Percentiles rank a stretch among this genome's conserved stretches.
Evolutionary conservation across 2,797 vertebrate genomes (phyloP).

Genomic region (Echiichthys vipera): DNA sequence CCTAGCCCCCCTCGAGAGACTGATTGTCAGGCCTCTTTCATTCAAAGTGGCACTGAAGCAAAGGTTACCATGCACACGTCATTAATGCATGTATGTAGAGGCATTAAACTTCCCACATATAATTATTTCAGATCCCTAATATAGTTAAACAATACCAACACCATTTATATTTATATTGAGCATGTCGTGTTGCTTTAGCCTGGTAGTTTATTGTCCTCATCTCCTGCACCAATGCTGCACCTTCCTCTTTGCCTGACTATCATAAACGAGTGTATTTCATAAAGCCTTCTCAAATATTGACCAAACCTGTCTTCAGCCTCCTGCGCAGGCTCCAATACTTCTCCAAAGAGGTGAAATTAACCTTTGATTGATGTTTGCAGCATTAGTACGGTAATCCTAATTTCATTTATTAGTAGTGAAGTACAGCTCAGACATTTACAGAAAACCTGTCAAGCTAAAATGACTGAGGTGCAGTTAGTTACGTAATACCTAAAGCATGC

Average conservation of each 20-base stretch:
- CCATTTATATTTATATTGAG: constrained; percentile 33
- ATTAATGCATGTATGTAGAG: constrained; percentile 5
- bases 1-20: constrained; percentile 49
- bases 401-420: background rate
- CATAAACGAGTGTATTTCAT: constrained; percentile 78
- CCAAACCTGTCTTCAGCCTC: constrained; percentile 54
- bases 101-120: background rate
- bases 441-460: constrained; percentile 14
- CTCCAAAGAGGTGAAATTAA: constrained; percentile 28
- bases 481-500: constrained; percentile 39
- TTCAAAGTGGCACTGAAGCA: constrained; percentile 51
- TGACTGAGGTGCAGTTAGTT: constrained; percentile 19
- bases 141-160: constrained; percentile 51
- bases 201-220: constrained; percentile 71
- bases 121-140: constrained; percentile 31
- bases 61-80: constrained; percentile 10
- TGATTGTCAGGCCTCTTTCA: constrained; percentile 55
- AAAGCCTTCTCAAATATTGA: constrained; percentile 85
- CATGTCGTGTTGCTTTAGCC: constrained; percentile 29
- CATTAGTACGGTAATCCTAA: background rate
- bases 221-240: constrained; percentile 57
- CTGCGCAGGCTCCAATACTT: constrained; percentile 41
- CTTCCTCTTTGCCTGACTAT: constrained; percentile 67
- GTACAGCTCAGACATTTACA: background rate
- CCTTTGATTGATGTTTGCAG: constrained; percentile 21